Percentiles rank a stretch among this genome's conserved stretches.
Conservation (phyloP, 2,113 vertebrate genomes). For the Corvus moneduloides region DNA sequence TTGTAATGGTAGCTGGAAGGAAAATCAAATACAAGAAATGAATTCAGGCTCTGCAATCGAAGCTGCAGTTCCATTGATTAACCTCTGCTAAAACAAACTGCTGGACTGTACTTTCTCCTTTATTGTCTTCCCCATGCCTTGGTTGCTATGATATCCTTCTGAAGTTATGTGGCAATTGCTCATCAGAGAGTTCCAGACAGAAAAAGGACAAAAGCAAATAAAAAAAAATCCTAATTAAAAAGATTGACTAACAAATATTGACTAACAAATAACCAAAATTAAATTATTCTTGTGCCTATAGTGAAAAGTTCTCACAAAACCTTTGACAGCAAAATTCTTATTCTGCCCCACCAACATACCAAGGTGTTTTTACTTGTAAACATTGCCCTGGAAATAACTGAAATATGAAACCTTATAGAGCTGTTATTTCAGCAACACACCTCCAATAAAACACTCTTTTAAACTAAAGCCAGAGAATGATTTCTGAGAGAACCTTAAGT, state of each 20-base stretch:
- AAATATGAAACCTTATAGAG: neutral
- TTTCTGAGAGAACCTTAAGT: neutral
- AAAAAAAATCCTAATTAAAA: constrained; percentile 60
- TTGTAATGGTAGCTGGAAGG: constrained; percentile 50
- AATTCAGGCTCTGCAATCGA: constrained; percentile 59
- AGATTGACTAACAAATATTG: constrained; percentile 40
- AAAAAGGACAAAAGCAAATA: neutral
- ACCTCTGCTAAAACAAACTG: constrained; percentile 47
- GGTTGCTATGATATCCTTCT: constrained; percentile 60
- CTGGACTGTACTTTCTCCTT: neutral
- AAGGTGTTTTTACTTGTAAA: neutral
- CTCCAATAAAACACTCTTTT: neutral
- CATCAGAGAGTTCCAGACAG: constrained; percentile 37
- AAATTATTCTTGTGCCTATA: constrained; percentile 6
- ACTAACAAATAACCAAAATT: constrained; percentile 44
- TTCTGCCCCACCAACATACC: constrained; percentile 15
- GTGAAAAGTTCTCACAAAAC: constrained; percentile 22
- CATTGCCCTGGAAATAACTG: neutral
- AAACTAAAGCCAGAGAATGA: neutral
- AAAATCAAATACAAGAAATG: constrained; percentile 71
- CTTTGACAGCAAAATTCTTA: constrained; percentile 33
- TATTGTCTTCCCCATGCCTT: neutral
- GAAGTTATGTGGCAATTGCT: constrained; percentile 30
- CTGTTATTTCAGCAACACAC: neutral
- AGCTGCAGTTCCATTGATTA: constrained; percentile 61